phyloP scores from a whole-genome alignment of 1,140 invertebrate species.

The Cataglyphis hispanica region DNA sequence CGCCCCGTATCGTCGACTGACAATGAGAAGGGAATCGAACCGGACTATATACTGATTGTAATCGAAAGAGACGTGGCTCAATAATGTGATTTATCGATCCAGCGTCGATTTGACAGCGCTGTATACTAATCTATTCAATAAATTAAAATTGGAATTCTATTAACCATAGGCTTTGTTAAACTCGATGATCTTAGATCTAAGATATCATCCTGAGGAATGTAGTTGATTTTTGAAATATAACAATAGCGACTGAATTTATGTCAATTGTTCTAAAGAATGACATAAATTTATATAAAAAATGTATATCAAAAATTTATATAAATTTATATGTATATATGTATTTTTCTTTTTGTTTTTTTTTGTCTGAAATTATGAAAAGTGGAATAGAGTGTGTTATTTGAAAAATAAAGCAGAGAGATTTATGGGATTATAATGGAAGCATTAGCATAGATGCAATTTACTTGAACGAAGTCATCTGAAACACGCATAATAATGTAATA shows the following conservation, averaged over 20 bases:
- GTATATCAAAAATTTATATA: not conserved
- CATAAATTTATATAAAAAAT: not conserved
- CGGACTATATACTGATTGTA: constrained; percentile 41
- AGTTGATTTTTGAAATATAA: not conserved
- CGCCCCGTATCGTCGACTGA: constrained; percentile 32
- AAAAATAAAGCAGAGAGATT: not conserved
- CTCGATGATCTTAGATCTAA: not conserved
- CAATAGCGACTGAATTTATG: not conserved
- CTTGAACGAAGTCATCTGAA: constrained; percentile 18
- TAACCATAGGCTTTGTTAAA: constrained; percentile 18
- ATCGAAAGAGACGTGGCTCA: constrained; percentile 47
- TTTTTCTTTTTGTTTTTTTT: not conserved
- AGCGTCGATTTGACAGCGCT: constrained; percentile 46
- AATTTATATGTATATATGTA: too few relatives aligned
- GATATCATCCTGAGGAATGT: not conserved
- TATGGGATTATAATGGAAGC: constrained; percentile 11
- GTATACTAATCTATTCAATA: constrained; percentile 20
- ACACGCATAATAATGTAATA: not conserved
- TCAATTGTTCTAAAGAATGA: not conserved
- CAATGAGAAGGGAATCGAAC: constrained; percentile 34
- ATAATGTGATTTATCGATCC: constrained; percentile 58
- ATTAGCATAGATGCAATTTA: not conserved
- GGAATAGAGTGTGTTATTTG: not conserved
- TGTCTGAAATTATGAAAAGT: not conserved
- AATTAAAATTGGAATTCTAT: constrained; percentile 57